Evolutionary conservation across 2,888 invertebrate genomes (phyloP), one percentile per base, ranked within the genome.

Genomic region (Eilema caniola): DNA sequence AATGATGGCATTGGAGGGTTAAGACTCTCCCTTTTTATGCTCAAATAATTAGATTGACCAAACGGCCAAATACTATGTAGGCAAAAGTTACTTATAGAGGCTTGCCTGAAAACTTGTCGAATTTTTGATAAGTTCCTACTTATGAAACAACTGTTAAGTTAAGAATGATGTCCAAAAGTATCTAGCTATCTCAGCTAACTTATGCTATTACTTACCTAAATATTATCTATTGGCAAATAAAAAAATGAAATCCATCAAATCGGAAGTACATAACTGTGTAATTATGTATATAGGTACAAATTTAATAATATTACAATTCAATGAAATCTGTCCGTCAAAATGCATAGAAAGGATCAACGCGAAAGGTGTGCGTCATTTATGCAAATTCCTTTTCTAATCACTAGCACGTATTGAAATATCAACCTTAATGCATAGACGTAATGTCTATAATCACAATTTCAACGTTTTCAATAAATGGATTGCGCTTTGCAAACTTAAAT

Each of bases 301-400:
- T 76, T 65, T 78, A 80, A 79, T 82, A 86, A 83, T 86, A 85
- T 81, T 73, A 74, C 81, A 75, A 85, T 89, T 87, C 83, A 90
- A 84, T 83, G 71, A 82, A 85, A 89, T 82, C 89, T 92, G 95
- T 94, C 94, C 93, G 90, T 94, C 94, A 94, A 94, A 90, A 88
- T 92, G 91, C 92, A 93, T 90, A 88, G 88, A 91, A 91, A 88
- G 93, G 91, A 93, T 93, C 93, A 91, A 86, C 85, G 86, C 74
- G 85, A 93, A 95, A 95, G 94, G 94, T 95, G 95, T 91, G 92
- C 92, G 79, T 81, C 82, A 86, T 87, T 88, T 94, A 95, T 95
- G 94, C 94, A 94, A 95, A 95, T 95, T 94, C 91, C 70, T 83
- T 79, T 85, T 69, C 83, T 76, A 85, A 83, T 79, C 86, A 78